Evolutionary conservation across 2,113 vertebrate species (phyloP).

Genomic region (Sylvia atricapilla): DNA sequence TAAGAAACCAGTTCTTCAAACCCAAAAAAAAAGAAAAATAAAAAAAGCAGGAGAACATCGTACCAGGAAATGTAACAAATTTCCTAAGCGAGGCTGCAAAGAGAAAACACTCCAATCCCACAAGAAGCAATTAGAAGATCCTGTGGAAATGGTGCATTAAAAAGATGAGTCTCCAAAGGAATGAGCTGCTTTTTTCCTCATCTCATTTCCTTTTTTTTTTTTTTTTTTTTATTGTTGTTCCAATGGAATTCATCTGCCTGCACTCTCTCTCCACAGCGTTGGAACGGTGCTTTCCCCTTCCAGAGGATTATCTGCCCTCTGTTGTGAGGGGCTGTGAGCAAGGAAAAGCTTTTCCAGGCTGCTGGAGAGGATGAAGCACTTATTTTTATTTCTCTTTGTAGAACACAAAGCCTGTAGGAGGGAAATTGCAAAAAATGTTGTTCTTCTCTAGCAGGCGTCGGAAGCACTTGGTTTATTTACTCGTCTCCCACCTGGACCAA

Average conservation of each 20-base stretch:
- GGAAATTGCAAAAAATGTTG: constrained; percentile 39
- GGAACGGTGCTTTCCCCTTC: neutral
- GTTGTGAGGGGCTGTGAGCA: neutral
- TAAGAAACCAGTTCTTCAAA: constrained; percentile 1
- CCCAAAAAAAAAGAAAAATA: neutral
- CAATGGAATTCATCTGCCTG: neutral
- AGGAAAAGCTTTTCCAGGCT: constrained; percentile 27
- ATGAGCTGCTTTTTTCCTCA: neutral
- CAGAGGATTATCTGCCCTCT: constrained; percentile 21
- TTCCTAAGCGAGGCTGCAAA: neutral
- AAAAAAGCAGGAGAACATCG: neutral
- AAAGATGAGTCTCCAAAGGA: constrained; percentile 54
- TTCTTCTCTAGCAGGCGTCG: neutral
- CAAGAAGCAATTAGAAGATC: constrained; percentile 60
- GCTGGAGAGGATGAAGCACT: neutral
- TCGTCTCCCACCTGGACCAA: neutral
- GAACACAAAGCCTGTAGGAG: constrained; percentile 30
- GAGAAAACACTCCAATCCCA: constrained; percentile 14
- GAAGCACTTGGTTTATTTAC: constrained; percentile 11
- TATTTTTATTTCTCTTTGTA: constrained; percentile 52
- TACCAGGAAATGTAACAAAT: neutral
- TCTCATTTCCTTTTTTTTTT: neutral
- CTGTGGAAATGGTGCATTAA: constrained; percentile 44
- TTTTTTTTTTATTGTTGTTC: neutral
- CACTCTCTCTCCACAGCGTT: neutral